These are phyloP conservation scores for Amitus sp. DNA, from an alignment of 2,888 invertebrate genomes.

Conservation along the genomic window DNA sequence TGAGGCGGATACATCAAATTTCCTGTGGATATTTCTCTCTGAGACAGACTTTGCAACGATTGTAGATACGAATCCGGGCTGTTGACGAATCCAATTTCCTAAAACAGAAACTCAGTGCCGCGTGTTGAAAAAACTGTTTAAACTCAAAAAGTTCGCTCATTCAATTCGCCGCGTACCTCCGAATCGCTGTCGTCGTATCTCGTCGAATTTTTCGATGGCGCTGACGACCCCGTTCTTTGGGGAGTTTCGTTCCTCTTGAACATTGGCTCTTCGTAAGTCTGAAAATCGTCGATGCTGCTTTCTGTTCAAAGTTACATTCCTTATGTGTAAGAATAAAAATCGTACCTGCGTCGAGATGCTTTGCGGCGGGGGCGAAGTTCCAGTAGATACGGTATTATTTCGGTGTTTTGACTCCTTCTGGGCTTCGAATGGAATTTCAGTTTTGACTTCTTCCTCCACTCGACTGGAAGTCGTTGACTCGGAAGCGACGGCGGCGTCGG, in stretches of 20 bases:
- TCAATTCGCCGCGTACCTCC: conserved; percentile 51
- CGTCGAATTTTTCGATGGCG: conserved; percentile 51
- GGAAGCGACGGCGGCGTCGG: background rate
- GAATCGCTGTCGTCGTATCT: conserved; percentile 59
- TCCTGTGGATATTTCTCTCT: conserved; percentile 50
- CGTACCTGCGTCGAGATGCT: conserved; percentile 85
- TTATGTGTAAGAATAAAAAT: too few species aligned
- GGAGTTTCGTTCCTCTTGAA: conserved; percentile 43
- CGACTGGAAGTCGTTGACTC: background rate
- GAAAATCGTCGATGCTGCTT: conserved; percentile 42
- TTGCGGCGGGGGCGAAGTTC: conserved; percentile 88
- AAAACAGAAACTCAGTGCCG: conserved; percentile 52
- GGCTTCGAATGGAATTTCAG: background rate
- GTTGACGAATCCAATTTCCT: conserved; percentile 55
- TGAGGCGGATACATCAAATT: conserved; percentile 59
- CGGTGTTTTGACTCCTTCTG: conserved; percentile 13
- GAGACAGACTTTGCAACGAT: conserved; percentile 28
- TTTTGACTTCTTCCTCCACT: background rate
- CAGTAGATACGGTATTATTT: conserved; percentile 70
- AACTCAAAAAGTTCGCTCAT: conserved; percentile 5
- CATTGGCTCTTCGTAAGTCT: conserved; percentile 69
- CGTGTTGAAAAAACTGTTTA: conserved; percentile 19
- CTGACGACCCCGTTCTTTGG: conserved; percentile 46
- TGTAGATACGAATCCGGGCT: conserved; percentile 56
- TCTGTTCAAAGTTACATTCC: too few species aligned